Evolutionary conservation across 1,140 invertebrate genomes (phyloP), one percentile per base, ranked within the genome.

Genomic region (Lepidurus packardi): DNA sequence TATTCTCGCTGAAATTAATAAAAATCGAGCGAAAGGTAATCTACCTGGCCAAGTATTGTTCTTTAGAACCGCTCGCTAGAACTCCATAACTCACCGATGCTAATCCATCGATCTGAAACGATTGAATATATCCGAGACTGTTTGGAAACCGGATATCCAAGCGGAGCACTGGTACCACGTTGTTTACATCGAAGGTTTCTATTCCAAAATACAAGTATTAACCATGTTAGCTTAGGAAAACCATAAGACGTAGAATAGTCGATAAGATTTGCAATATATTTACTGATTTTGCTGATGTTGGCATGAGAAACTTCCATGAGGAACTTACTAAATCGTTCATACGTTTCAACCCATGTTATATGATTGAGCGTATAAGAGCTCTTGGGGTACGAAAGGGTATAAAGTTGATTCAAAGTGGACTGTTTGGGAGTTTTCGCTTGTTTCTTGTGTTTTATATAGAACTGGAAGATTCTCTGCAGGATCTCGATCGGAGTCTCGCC

Each of bases 231-330:
- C 34, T 34, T 4, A 34, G 34, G 1, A 3, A 2, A 34, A 34
- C 25, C 25, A 34, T 34, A 34, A 34, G 1, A 2, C 25, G 3
- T 34, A 34, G 1, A 25, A n/a, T 34, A 34, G 34, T 34, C 3
- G 3, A 34, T 34, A 65, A 65, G 9, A 13, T 7, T 21, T 65
- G 8, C 6, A 65, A 65, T 16, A 65, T 65, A 34, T 9, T 65
- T 65, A 65, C 53, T 65, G 21, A 16, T 65, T 65, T 65, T 65
- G 53, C 53, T 65, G 53, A 65, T n/a, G 21, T 65, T 65, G 53
- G 53, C 53, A 13, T 13, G 53, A 1, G 53, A 7, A 16, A 65
- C 16, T 0, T 65, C 53, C 53, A 65, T 65, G 7, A 65, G 16
- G 53, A 65, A 65, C 53, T 65, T 65, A 4, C 53, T 65, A 65